Percentiles rank a stretch among this genome's conserved stretches.
Evolutionary conservation across 2,797 vertebrate genomes (phyloP).

Genomic region (Cephalopachus bancanus): DNA sequence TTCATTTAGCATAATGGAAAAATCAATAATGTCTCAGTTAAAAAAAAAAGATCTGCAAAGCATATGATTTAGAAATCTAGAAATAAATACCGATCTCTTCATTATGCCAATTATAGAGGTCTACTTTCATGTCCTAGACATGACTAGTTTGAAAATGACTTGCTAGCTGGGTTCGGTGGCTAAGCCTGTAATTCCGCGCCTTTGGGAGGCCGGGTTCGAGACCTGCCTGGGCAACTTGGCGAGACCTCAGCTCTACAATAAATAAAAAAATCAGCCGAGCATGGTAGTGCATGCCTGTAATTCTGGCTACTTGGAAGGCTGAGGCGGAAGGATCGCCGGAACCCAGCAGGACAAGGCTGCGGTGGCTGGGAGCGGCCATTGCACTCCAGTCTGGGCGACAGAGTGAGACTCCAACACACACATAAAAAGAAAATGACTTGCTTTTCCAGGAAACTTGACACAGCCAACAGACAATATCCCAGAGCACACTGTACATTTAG

Average conservation of each 20-base stretch:
- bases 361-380: no score
- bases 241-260: no score
- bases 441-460: neutral
- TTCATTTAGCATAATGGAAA: constrained; percentile 35
- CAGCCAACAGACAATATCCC: neutral
- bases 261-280: no score
- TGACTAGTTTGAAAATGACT: neutral
- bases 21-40: constrained; percentile 2
- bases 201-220: no score
- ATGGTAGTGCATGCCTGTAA: no score
- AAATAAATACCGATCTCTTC: neutral
- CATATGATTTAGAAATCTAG: neutral
- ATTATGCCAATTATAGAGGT: neutral
- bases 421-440: neutral
- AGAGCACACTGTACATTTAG: neutral
- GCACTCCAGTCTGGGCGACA: no score
- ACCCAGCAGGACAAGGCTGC: no score
- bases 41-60: neutral
- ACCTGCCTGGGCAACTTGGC: no score
- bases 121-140: neutral
- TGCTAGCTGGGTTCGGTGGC: neutral
- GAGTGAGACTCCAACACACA: no score
- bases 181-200: no score
- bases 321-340: no score
- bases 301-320: no score